Evolutionary conservation across 2,888 invertebrate species (phyloP).

Genomic region (Dorcus hopei): DNA sequence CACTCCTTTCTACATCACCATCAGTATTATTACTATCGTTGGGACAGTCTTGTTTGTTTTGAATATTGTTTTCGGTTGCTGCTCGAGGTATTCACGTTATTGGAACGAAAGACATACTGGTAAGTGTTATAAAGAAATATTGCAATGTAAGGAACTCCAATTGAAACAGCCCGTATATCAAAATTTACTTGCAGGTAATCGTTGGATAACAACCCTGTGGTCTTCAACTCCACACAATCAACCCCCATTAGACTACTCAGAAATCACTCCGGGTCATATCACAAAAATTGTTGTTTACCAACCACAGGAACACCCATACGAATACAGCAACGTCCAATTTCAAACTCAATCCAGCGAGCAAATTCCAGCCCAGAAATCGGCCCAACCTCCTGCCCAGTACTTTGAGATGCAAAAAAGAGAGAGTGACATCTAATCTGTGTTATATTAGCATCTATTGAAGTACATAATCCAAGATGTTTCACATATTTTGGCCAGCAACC

Average conservation of each 20-base stretch:
- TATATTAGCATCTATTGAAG: background rate
- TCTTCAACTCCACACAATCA: constrained; percentile 79
- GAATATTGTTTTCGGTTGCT: constrained; percentile 77
- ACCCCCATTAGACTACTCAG: constrained; percentile 75
- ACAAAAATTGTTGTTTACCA: constrained; percentile 43
- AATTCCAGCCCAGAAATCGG: constrained; percentile 12
- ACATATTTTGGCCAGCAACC: constrained; percentile 75
- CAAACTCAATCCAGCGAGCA: constrained; percentile 31
- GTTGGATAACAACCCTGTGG: constrained; percentile 82
- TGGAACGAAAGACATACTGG: constrained; percentile 83
- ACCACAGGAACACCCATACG: constrained; percentile 42
- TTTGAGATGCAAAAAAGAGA: constrained; percentile 62
- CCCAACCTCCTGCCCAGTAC: constrained; percentile 24
- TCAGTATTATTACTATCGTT: constrained; percentile 74
- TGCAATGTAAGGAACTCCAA: too few relatives aligned
- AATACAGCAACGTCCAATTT: constrained; percentile 45
- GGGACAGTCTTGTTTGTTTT: constrained; percentile 67
- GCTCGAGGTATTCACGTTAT: constrained; percentile 74
- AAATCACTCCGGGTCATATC: constrained; percentile 57
- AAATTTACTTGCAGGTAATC: constrained; percentile 60
- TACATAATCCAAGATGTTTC: constrained; percentile 48
- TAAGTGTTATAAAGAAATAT: constrained; percentile 37
- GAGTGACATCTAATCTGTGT: constrained; percentile 65
- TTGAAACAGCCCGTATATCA: too few relatives aligned
- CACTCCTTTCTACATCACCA: constrained; percentile 80